These are phyloP conservation scores for Potorous gilbertii DNA, from an alignment of 2,797 vertebrate species.

Conservation along the genomic window DNA sequence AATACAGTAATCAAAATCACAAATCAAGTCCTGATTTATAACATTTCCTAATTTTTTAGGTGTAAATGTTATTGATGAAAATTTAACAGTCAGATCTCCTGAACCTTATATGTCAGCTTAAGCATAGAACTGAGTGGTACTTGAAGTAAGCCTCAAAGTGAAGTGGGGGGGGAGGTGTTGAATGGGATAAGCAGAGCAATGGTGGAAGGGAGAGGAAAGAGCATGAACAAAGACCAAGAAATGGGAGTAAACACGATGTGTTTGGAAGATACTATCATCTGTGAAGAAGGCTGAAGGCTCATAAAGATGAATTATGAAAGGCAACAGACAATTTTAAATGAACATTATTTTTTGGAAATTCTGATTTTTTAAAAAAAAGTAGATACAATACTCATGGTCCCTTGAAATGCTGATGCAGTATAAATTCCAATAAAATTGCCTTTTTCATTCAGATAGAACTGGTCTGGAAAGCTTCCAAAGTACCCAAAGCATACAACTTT, in stretches of 20 bases:
- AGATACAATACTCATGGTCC: slow-evolving; percentile 52
- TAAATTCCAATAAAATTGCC: slow-evolving; percentile 41
- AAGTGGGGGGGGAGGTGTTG: background rate
- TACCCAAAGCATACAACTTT: slow-evolving; percentile 59
- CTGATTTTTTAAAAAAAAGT: slow-evolving; percentile 6
- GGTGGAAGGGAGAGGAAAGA: slow-evolving; percentile 2
- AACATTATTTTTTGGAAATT: background rate
- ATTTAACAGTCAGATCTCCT: background rate
- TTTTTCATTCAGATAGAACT: slow-evolving; percentile 64
- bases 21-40: background rate
- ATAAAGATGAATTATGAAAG: slow-evolving; percentile 53
- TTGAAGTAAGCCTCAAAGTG: background rate
- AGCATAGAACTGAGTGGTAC: background rate
- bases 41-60: background rate
- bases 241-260: background rate
- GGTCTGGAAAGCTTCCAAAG: slow-evolving; percentile 40
- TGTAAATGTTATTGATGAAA: background rate
- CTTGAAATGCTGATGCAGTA: background rate
- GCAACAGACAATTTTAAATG: slow-evolving; percentile 40
- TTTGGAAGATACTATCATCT: background rate
- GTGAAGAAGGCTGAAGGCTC: background rate
- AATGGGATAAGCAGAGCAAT: background rate
- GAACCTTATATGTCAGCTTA: background rate
- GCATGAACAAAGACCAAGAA: background rate
- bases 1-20: background rate